These are phyloP conservation scores for Myzus persicae DNA, from an alignment of 1,140 invertebrate genomes.

Conservation along the genomic window DNA sequence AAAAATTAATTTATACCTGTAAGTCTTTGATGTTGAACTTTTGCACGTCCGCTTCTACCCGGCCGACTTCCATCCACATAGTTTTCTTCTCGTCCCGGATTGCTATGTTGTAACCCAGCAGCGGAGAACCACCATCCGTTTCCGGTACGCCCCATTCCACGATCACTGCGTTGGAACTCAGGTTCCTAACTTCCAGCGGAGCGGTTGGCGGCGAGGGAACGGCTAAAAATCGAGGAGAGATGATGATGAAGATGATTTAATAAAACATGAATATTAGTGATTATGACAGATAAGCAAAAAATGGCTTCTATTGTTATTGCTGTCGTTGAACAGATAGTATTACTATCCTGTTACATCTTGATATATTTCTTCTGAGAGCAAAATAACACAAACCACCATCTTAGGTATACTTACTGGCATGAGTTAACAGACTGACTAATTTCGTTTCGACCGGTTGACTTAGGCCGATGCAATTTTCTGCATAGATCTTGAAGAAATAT, in stretches of 20 bases:
- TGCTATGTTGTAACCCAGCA: conserved; percentile 91
- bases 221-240: conserved; percentile 67
- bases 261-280: no score
- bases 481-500: conserved; percentile 89
- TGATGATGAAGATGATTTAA: neutral
- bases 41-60: conserved; percentile 81
- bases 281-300: neutral
- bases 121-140: conserved; percentile 89
- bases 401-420: conserved; percentile 83
- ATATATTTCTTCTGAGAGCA: neutral
- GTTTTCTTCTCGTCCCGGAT: conserved; percentile 90
- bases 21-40: conserved; percentile 86
- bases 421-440: conserved; percentile 85
- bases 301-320: neutral
- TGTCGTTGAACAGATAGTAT: neutral
- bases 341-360: neutral
- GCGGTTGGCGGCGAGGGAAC: conserved; percentile 89
- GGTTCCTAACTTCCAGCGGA: conserved; percentile 83
- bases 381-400: neutral
- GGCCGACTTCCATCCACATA: conserved; percentile 96
- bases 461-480: conserved; percentile 88
- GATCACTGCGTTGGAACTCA: conserved; percentile 82
- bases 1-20: conserved; percentile 66
- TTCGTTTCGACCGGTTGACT: conserved; percentile 82
- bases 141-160: conserved; percentile 95